A percentile compares a stretch with the other conserved stretches of the same genome.
phyloP scores from a whole-genome alignment of 2,113 vertebrate species.

The Onychorhynchus coronatus region DNA sequence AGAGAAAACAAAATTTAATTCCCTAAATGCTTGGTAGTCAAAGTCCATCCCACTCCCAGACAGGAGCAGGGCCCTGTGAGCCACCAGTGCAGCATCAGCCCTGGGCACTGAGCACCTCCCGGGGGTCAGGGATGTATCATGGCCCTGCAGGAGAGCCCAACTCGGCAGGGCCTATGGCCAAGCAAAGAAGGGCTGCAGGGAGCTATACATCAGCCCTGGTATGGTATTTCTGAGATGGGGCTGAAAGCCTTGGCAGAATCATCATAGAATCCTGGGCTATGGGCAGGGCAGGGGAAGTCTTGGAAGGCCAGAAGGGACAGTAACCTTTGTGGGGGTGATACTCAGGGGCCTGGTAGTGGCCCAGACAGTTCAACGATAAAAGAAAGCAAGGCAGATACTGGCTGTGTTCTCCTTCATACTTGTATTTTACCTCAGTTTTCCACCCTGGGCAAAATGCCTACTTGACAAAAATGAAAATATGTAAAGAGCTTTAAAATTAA shows the following conservation, averaged over 20 bases:
- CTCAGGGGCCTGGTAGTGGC: background rate
- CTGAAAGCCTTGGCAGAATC: background rate
- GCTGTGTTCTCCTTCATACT: background rate
- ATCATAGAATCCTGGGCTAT: background rate
- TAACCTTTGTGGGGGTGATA: too few species aligned
- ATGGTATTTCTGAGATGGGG: accelerated
- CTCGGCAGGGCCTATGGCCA: accelerated
- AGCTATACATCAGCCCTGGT: background rate
- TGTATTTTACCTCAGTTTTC: background rate
- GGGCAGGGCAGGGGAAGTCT: background rate
- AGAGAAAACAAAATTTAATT: background rate
- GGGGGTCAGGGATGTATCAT: background rate
- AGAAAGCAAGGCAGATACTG: background rate
- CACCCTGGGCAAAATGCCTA: background rate
- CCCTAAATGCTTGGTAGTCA: background rate
- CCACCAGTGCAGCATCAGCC: background rate
- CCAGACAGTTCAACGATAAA: background rate
- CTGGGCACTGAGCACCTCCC: background rate
- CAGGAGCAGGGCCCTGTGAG: background rate
- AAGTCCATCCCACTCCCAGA: background rate
- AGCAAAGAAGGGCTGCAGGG: too few species aligned
- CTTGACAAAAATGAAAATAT: background rate
- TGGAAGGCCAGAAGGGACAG: background rate
- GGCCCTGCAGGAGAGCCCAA: accelerated
- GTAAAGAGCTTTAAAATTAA: background rate